Conservation (phyloP, 1,140 invertebrate species). For the Agrilus planipennis region DNA sequence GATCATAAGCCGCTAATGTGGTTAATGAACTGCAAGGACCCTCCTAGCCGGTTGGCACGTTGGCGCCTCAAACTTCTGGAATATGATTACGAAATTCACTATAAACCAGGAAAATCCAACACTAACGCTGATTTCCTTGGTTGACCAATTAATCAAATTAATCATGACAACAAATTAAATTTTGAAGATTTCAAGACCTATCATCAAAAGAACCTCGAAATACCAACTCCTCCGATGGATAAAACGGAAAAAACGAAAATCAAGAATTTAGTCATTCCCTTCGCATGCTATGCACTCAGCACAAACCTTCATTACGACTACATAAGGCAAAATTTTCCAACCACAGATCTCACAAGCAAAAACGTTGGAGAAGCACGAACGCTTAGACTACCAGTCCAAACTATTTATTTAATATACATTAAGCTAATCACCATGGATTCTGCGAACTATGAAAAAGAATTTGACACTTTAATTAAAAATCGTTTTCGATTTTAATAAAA, state of each 20-base stretch:
- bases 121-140: slow-evolving; percentile 23
- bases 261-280: background rate
- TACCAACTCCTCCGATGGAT: background rate
- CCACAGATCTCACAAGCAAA: background rate
- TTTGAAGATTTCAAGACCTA: background rate
- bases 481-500: background rate
- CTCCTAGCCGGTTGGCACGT: slow-evolving; percentile 15
- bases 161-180: background rate
- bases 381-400: background rate
- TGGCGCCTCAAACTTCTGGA: slow-evolving; percentile 21
- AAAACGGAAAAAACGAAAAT: background rate
- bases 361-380: background rate
- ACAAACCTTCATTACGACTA: background rate
- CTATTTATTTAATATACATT: slow-evolving; percentile 1
- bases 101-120: slow-evolving; percentile 22
- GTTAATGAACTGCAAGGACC: slow-evolving; percentile 8
- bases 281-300: background rate
- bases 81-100: slow-evolving; percentile 33
- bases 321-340: slow-evolving; percentile 3
- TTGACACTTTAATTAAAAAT: slow-evolving; percentile 1
- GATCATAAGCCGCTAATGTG: slow-evolving; percentile 11
- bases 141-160: too few relatives aligned
- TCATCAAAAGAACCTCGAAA: background rate
- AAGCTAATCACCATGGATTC: background rate
- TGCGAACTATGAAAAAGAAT: background rate